Evolutionary conservation across 2,113 vertebrate species (phyloP).

Genomic region (Piliocolobus tephrosceles): DNA sequence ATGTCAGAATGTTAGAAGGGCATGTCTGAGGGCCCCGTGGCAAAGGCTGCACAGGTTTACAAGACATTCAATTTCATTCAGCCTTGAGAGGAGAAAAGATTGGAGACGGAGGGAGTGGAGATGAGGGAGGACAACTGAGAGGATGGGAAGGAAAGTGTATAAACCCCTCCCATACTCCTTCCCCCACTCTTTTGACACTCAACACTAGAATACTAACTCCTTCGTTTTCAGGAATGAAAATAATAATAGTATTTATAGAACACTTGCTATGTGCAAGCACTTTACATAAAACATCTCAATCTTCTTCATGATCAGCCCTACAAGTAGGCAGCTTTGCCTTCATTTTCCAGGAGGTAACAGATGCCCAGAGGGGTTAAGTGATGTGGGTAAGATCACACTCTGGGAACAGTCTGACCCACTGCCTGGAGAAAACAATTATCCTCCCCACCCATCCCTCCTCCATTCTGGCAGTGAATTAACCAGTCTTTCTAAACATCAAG

Average conservation of each 20-base stretch:
- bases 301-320: not conserved
- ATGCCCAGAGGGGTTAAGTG: not conserved
- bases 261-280: not conserved
- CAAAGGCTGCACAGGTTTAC: not conserved
- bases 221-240: not conserved
- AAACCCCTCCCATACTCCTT: not conserved
- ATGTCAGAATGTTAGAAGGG: not conserved
- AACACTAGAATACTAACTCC: not conserved
- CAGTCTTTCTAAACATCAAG: not conserved
- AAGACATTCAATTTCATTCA: not conserved
- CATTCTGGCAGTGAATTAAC: not conserved
- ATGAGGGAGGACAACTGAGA: rapidly evolving
- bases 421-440: not conserved
- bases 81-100: not conserved
- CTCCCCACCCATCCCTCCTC: no score
- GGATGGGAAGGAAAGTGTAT: not conserved
- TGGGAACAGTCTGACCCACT: not conserved
- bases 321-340: not conserved
- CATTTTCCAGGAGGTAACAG: not conserved
- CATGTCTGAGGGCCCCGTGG: not conserved
- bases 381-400: not conserved
- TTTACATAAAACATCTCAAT: not conserved
- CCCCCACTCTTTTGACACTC: not conserved
- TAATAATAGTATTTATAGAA: not conserved
- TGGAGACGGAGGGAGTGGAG: not conserved